Evolutionary conservation across 2,888 invertebrate species (phyloP).

Genomic region (Stenichneumon culpator): DNA sequence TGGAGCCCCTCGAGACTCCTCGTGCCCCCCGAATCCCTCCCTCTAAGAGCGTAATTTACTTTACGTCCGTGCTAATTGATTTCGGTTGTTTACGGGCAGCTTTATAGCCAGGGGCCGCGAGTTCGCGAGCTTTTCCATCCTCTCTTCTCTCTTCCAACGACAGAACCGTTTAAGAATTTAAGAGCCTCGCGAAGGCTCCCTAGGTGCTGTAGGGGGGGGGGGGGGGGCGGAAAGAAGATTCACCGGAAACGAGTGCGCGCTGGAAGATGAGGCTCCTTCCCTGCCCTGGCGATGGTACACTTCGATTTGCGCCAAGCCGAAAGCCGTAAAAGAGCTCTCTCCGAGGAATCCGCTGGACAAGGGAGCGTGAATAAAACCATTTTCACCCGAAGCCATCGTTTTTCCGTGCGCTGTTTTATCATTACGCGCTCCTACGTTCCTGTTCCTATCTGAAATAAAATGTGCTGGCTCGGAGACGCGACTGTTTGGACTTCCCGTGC

Average conservation of each 20-base stretch:
- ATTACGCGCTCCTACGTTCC: background rate
- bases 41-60: constrained; percentile 50
- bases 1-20: background rate
- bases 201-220: background rate
- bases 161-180: constrained; percentile 56
- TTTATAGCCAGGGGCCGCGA: constrained; percentile 50
- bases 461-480: constrained; percentile 42
- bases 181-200: constrained; percentile 16
- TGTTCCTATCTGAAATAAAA: background rate
- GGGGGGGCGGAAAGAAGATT: constrained; percentile 14
- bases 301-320: constrained; percentile 9
- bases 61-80: constrained; percentile 65
- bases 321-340: constrained; percentile 30
- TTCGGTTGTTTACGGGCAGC: constrained; percentile 58
- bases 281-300: background rate
- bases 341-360: constrained; percentile 27
- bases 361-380: constrained; percentile 33
- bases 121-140: constrained; percentile 36
- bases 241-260: constrained; percentile 6
- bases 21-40: background rate
- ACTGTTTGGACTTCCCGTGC: constrained; percentile 73
- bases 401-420: background rate
- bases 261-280: background rate
- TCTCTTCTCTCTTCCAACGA: constrained; percentile 36
- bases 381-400: constrained; percentile 33